Percentiles rank a stretch among this genome's conserved stretches.
These are phyloP conservation scores for Talpa occidentalis DNA, from an alignment of 2,113 vertebrate species.

Conservation along the genomic window DNA sequence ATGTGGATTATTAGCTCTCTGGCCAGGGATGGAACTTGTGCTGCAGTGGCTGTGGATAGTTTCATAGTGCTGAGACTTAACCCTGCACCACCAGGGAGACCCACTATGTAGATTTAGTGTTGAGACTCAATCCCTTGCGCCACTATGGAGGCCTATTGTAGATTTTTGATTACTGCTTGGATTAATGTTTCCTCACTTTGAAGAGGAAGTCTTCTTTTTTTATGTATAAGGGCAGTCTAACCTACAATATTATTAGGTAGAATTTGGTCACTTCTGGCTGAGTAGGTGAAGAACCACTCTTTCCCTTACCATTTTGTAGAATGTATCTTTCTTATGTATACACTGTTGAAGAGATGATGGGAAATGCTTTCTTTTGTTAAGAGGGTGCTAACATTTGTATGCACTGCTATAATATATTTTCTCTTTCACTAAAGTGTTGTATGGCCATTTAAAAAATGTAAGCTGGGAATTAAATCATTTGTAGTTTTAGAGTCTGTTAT, in stretches of 20 bases:
- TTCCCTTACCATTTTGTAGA: background rate
- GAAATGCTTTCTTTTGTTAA: background rate
- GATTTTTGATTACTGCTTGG: slow-evolving; percentile 3
- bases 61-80: no score
- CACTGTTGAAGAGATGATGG: background rate
- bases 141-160: background rate
- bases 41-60: no score
- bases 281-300: background rate
- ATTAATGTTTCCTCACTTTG: background rate
- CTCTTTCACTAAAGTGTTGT: background rate
- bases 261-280: background rate
- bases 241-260: background rate
- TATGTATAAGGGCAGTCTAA: background rate
- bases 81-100: no score
- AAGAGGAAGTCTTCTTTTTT: background rate
- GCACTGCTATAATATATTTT: background rate
- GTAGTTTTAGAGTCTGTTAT: slow-evolving; percentile 27
- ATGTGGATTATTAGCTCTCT: no score
- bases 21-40: no score
- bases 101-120: no score
- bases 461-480: slow-evolving; percentile 25
- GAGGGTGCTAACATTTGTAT: background rate
- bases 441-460: background rate
- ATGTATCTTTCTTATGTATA: background rate
- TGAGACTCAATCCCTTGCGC: no score